Evolutionary conservation across 2,888 invertebrate genomes (phyloP), one percentile per base, ranked within the genome.

Genomic region (Cyrtodaria siliqua): DNA sequence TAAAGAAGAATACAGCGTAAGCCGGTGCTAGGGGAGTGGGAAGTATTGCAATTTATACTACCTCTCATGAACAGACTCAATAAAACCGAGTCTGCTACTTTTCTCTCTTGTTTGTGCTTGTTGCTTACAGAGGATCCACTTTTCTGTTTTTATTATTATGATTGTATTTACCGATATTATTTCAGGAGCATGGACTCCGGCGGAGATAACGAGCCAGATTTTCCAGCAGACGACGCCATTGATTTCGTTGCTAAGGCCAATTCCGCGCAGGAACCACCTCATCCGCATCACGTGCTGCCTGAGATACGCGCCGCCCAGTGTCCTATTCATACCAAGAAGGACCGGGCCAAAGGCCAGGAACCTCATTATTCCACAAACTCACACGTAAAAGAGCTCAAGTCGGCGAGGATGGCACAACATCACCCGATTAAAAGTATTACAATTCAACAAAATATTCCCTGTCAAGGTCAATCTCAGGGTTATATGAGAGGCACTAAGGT

Each of bases 231-330:
- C 16, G 79, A 83, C 42, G 72, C 80, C 47, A 87, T 87, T 24
- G 86, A 85, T 50, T 84, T 72, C 52, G 87, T 87, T 9, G 87
- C 87, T 9, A 79, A 75, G 29, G 87, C 87, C 3, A 87, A 87
- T 57, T 77, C 79, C 3, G 74, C 77, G 12, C 70, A 72, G 16
- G 59, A 71, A n/a, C 83, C 77, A n/a, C n/a, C n/a, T n/a, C 60
- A 60, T 40, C 56, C 76, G 14, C 63, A 55, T 16, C 67, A 76
- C 20, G 76, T 86, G 33, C 55, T 87, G 40, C 87, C 87, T 42
- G 82, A 84, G 74, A 85, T 87, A 9, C 79, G 80, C 1, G 85
- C 87, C 3, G 83, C 84, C 24, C 83, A 82, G 27, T 87, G 87
- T 73, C 81, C 83, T 14, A 80, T 87, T 47, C 87, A 87, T 71